Evolutionary conservation across 2,797 vertebrate species (phyloP), one percentile per base, ranked within the genome.

Genomic region (Euphonia xanthogaster): DNA sequence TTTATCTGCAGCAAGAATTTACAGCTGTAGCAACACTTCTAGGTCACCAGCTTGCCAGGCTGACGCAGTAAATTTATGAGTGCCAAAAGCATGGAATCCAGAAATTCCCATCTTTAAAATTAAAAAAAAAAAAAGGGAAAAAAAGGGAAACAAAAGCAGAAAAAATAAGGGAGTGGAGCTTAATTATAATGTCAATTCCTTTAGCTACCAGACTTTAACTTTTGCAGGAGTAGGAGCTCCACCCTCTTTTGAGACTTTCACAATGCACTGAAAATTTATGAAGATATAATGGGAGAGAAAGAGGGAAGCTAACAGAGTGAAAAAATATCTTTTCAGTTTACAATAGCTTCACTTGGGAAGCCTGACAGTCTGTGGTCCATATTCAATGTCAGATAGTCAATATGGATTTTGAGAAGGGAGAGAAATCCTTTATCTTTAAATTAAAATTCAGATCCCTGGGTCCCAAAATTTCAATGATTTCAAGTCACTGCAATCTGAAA

Each of bases 61-160:
- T 83, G 42, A 33, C 60, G 86, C 9, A 35, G 44, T 31, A 39
- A 82, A 68, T 11, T 47, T n/a, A 12, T 3, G 16, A 93, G 20
- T 23, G 6, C 2, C 44, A 76, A 80, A 70, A 33, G 23, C 30
- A 77, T 1, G 2, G 7, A 66, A 71, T 35, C 7, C 45, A 73
- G 21, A 67, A 87, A 84, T 16, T 17, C 3, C 21, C 6, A 16
- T 6, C 27, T 45, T 50, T 20, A 47, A 45, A 66, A 27, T 4
- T 4, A 1, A 25, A 35, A 55, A 23, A 33, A 16, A 39, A 10
- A 23, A 3, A 37, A 47, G 5, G 31, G 30, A 30, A 47, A 23
- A 2, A 54, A 37, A 31, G 0, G 4, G 1, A 7, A 42, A 28
- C 3, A 27, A 18, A 27, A 7, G 1, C 1, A 25, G 2, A 1